phyloP scores from a whole-genome alignment of 1,140 invertebrate species.

The Cydia fagiglandana region DNA sequence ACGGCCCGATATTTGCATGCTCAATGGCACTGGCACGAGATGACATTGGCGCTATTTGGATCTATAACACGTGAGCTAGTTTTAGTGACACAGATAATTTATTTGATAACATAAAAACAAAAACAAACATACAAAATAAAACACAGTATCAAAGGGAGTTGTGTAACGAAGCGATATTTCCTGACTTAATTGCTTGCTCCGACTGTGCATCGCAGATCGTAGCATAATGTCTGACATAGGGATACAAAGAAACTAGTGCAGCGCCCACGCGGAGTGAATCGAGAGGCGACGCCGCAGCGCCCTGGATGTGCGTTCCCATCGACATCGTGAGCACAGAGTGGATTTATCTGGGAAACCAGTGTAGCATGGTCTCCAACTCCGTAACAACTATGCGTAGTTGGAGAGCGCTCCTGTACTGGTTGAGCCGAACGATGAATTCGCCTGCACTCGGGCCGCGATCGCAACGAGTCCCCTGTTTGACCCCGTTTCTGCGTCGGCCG shows the following conservation, averaged over 20 bases:
- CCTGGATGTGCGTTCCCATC: not conserved
- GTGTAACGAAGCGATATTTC: not conserved
- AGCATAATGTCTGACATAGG: constrained; percentile 26
- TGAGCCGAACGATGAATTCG: not conserved
- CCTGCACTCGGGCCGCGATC: not conserved
- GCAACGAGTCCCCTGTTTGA: not conserved
- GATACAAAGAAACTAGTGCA: constrained; percentile 42
- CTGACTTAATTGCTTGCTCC: not conserved
- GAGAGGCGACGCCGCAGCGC: constrained; percentile 47
- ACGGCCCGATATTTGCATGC: constrained; percentile 20
- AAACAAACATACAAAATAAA: not conserved
- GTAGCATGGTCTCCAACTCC: not conserved
- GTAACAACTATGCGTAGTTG: not conserved
- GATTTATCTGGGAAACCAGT: not conserved
- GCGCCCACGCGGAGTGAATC: constrained; percentile 57
- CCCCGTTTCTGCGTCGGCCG: constrained; percentile 19
- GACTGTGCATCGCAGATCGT: not conserved
- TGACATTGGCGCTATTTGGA: constrained; percentile 26
- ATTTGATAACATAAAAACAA: not conserved
- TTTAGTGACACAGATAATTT: constrained; percentile 3
- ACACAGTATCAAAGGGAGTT: not conserved
- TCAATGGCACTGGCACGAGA: constrained; percentile 23
- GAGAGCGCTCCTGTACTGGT: not conserved
- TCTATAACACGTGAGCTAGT: constrained; percentile 12
- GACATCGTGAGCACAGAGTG: not conserved